Evolutionary conservation across 2,113 vertebrate species (phyloP), one percentile per base, ranked within the genome.

Genomic region (Labeo rohita): DNA sequence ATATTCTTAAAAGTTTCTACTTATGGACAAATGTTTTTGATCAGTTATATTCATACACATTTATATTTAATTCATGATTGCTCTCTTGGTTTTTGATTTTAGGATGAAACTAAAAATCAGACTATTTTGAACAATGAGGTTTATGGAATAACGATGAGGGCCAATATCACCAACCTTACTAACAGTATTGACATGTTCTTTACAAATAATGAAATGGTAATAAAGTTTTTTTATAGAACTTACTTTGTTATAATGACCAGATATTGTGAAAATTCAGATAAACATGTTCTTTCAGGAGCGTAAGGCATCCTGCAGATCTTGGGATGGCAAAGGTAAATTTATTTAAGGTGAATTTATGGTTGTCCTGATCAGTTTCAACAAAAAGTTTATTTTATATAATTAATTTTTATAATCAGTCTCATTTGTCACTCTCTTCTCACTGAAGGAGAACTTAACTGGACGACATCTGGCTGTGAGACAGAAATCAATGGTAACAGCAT

Each of bases 401-500:
- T 28, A 1, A 21, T 52, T 52, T 52, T 1, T 15, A 52, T 52
- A 52, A 52, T 52, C 10, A 49, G 2, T 49, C 10, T 11, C 28
- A 28, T 28, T 28, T 2, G 2, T 28, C 2, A 2, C 28, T 28
- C 28, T 49, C 1, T 10, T 49, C 10, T 49, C 47, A 10, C 10
- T 49, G 8, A 49, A 49, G 47, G 8, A 1, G 8, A 49, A 11
- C 10, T 49, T 49, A 10, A 49, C 2, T 49, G 47, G 47, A 49
- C 47, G 47, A 9, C 47, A 2, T 49, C 2, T 8, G 47, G 13
- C 52, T 54, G 13, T 6, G 52, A 54, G 8, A 92, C 87, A 68
- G 28, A 68, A 0, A 18, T 79, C 36, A 23, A 2, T 11, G 65
- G 74, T 3, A 15, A 7, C 49, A 89, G 6, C 59, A n/a, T 93